phyloP scores from a whole-genome alignment of 2,888 invertebrate species.

The Calameuta idolon region DNA sequence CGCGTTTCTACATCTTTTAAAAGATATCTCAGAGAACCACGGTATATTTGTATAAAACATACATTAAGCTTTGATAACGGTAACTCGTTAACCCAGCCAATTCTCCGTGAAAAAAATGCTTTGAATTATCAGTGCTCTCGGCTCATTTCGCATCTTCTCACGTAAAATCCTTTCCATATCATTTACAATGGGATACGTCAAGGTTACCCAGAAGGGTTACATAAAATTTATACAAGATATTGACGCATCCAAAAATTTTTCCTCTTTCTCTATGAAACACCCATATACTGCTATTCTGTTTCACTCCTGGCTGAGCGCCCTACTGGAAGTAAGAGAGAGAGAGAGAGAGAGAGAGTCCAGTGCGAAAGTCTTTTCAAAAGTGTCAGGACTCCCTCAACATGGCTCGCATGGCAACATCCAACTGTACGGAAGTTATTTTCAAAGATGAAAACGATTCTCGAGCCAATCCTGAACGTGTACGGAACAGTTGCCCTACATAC shows the following conservation, averaged over 20 bases:
- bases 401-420: background rate
- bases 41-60: background rate
- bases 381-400: background rate
- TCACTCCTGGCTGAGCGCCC: background rate
- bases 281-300: background rate
- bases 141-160: constrained; percentile 4
- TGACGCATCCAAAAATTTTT: background rate
- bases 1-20: background rate
- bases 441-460: constrained; percentile 61
- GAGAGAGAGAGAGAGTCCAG: background rate
- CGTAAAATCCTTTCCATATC: background rate
- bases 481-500: background rate
- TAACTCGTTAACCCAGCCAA: background rate
- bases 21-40: background rate
- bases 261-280: too few relatives aligned
- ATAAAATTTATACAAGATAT: background rate
- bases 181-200: background rate
- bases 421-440: background rate
- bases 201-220: background rate
- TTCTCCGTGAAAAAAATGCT: background rate
- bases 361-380: background rate
- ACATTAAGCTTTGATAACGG: background rate
- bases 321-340: background rate
- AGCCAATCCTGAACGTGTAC: constrained; percentile 65
- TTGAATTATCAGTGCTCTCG: constrained; percentile 10